Conservation (phyloP, 2,113 vertebrate species). For the Equus przewalskii region DNA sequence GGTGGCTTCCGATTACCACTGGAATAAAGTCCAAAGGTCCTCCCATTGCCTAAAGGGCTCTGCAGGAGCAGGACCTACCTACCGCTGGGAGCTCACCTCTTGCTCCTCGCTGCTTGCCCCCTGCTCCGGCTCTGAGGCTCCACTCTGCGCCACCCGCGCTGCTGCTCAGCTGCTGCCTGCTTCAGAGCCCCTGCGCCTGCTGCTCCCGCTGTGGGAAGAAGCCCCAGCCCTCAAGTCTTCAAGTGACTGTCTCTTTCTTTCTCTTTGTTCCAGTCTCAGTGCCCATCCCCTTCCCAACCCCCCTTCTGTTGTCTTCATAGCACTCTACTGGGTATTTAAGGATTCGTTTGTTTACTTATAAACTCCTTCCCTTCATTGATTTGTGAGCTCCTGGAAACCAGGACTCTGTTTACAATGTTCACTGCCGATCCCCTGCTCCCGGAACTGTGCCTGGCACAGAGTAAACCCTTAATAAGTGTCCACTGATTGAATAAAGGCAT, state of each 20-base stretch:
- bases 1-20: neutral
- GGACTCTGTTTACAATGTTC: neutral
- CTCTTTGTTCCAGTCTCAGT: neutral
- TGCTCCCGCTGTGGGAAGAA: neutral
- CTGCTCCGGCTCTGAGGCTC: neutral
- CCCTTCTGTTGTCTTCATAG: neutral
- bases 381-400: neutral
- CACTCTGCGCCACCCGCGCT: neutral
- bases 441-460: too few species aligned
- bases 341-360: neutral
- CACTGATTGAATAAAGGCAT: neutral
- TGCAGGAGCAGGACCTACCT: neutral
- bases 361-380: neutral
- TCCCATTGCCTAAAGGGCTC: neutral
- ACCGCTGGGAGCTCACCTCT: neutral
- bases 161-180: too few species aligned
- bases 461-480: neutral
- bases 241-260: neutral
- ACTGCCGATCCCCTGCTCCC: neutral
- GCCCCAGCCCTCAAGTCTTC: neutral
- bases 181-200: neutral
- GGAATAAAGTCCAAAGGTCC: neutral
- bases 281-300: neutral
- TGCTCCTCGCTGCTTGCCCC: fast-evolving
- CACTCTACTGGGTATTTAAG: neutral